phyloP scores from a whole-genome alignment of 2,113 vertebrate species.

The Anoura caudifer region DNA sequence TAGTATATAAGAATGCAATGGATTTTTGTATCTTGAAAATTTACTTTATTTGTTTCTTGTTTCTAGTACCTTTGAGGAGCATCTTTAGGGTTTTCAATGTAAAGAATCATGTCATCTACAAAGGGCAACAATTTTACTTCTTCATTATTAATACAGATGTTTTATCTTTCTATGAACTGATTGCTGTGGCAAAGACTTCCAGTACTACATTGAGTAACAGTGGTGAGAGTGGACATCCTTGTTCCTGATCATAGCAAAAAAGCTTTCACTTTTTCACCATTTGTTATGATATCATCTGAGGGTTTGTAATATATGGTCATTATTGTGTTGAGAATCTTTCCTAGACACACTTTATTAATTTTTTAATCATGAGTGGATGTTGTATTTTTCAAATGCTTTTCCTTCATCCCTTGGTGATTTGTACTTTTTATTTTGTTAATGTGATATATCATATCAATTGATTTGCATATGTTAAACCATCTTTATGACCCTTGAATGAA shows the following conservation, averaged over 20 bases:
- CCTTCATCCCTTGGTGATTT: not conserved
- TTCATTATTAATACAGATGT: not conserved
- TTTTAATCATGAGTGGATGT: not conserved
- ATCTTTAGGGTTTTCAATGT: not conserved
- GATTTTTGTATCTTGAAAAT: not conserved
- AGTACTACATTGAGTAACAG: not conserved
- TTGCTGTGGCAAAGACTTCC: not conserved
- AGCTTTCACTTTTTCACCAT: not conserved
- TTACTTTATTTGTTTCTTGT: not conserved
- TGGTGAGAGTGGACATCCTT: not conserved
- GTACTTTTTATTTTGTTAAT: not conserved
- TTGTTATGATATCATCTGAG: not conserved
- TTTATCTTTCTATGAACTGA: not conserved
- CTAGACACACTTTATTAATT: not conserved
- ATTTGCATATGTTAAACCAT: not conserved
- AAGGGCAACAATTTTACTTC: not conserved
- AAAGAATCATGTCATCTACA: not conserved
- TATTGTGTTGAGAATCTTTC: not conserved
- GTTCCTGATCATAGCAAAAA: not conserved
- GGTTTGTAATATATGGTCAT: not conserved
- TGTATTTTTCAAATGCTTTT: not conserved
- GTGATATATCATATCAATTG: not conserved
- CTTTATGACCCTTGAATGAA: not conserved
- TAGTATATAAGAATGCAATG: not conserved
- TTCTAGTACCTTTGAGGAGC: not conserved